A percentile compares a stretch with the other conserved stretches of the same genome.
These are phyloP conservation scores for Alauda arvensis DNA, from an alignment of 2,797 vertebrate genomes.

Conservation along the genomic window DNA sequence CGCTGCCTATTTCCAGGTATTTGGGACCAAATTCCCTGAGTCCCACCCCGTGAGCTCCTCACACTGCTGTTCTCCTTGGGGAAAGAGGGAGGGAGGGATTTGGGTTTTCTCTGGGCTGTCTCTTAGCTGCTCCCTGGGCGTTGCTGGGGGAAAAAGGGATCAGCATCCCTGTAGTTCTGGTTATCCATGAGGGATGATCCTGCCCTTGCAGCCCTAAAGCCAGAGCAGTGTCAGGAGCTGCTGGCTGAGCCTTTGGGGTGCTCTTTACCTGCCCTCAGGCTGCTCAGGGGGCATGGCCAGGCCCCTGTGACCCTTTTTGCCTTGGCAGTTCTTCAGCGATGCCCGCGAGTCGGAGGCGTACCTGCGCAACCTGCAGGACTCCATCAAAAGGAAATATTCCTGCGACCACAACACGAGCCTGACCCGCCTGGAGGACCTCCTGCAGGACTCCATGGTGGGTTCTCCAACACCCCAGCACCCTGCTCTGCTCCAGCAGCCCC, in stretches of 20 bases:
- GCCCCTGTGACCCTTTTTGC: not conserved
- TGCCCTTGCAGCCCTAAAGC: not conserved
- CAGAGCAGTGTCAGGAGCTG: accelerated
- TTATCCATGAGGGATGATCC: accelerated
- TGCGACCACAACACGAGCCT: constrained; percentile 90
- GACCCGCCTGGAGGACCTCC: constrained; percentile 90
- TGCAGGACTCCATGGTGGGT: constrained; percentile 98
- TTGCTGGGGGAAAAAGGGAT: not conserved
- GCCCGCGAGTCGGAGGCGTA: constrained; percentile 88
- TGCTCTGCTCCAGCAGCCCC: accelerated
- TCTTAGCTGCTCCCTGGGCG: not conserved
- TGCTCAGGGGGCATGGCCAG: accelerated
- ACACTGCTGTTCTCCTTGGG: not conserved
- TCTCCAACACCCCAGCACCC: not conserved
- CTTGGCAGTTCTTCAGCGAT: constrained; percentile 86
- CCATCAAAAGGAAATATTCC: constrained; percentile 93
- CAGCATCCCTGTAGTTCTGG: not conserved
- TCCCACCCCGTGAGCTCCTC: accelerated
- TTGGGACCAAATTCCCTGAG: not conserved
- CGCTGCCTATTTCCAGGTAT: constrained; percentile 90
- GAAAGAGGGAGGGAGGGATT: not conserved
- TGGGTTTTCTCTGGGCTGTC: not conserved
- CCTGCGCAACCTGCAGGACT: constrained; percentile 90
- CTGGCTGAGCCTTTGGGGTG: not conserved
- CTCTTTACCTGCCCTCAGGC: not conserved